A percentile compares a stretch with the other conserved stretches of the same genome.
These are phyloP conservation scores for Masnerella sp. DNA, from an alignment of 2,888 invertebrate genomes.

Conservation along the genomic window DNA sequence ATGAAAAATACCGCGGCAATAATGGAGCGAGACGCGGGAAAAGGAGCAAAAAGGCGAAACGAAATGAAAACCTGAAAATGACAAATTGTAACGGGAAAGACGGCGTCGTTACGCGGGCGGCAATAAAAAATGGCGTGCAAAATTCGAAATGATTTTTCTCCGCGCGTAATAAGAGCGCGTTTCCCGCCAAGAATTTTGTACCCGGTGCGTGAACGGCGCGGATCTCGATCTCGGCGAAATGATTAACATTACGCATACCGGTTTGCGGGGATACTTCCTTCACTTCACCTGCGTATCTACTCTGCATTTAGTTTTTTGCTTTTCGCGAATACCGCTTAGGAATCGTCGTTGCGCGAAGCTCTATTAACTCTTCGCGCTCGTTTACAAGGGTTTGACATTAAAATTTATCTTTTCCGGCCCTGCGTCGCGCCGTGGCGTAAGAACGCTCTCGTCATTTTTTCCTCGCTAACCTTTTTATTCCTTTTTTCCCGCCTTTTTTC, in stretches of 20 bases:
- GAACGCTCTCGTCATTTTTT: conserved; percentile 45
- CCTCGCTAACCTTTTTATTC: no score
- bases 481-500: conserved; percentile 5
- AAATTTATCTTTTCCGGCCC: conserved; percentile 62
- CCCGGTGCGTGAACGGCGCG: conserved; percentile 51
- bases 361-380: conserved; percentile 62
- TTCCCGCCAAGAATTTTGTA: conserved; percentile 61
- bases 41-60: no score
- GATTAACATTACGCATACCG: conserved; percentile 63
- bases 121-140: conserved; percentile 23
- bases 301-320: conserved; percentile 61
- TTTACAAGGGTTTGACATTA: conserved; percentile 62
- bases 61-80: no score
- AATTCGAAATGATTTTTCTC: conserved; percentile 31
- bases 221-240: conserved; percentile 61
- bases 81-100: no score
- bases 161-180: conserved; percentile 41
- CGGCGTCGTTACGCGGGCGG: no score
- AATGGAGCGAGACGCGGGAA: no score
- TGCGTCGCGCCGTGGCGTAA: conserved; percentile 43
- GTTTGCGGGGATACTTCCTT: conserved; percentile 60
- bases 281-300: conserved; percentile 57
- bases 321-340: conserved; percentile 60
- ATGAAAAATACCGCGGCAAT: no score
- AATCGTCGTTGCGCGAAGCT: conserved; percentile 62